Percentiles rank a stretch among this genome's conserved stretches.
Conservation (phyloP, 2,888 invertebrate species). For the Chloroclysta siterata region DNA sequence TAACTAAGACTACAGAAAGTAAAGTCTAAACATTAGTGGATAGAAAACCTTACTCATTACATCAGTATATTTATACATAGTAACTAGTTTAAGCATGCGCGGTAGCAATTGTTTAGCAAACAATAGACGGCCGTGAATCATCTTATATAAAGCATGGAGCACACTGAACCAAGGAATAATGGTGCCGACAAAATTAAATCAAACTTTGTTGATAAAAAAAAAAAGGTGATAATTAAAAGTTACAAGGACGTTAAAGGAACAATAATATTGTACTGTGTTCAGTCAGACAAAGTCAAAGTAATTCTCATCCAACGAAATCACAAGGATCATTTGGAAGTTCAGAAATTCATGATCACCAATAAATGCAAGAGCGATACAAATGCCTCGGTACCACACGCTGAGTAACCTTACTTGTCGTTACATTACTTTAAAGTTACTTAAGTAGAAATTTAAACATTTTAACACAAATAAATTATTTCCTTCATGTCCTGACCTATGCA, state of each 20-base stretch:
- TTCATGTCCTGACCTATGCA: too few relatives aligned
- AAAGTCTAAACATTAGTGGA: constrained; percentile 1
- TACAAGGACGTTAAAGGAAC: neutral
- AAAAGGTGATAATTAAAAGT: neutral
- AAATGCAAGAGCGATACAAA: too few relatives aligned
- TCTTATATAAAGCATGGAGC: constrained; percentile 16
- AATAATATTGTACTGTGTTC: too few relatives aligned
- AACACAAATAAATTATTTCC: too few relatives aligned
- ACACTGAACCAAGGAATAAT: constrained; percentile 11
- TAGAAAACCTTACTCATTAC: constrained; percentile 7
- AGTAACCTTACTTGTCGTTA: too few relatives aligned
- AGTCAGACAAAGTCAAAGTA: too few relatives aligned
- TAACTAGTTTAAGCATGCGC: constrained; percentile 13
- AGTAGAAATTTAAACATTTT: too few relatives aligned
- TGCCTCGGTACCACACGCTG: too few relatives aligned
- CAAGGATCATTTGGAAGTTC: too few relatives aligned
- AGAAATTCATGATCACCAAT: too few relatives aligned
- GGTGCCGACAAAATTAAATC: constrained; percentile 1
- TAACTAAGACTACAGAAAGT: neutral
- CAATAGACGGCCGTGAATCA: constrained; percentile 33
- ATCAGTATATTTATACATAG: constrained; percentile 7
- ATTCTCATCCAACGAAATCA: too few relatives aligned
- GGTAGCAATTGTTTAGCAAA: constrained; percentile 33
- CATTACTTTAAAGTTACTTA: too few relatives aligned
- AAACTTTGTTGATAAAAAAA: neutral